Evolutionary conservation across 2,113 vertebrate genomes (phyloP).

Genomic region (Tretioscincus oriximinensis): DNA sequence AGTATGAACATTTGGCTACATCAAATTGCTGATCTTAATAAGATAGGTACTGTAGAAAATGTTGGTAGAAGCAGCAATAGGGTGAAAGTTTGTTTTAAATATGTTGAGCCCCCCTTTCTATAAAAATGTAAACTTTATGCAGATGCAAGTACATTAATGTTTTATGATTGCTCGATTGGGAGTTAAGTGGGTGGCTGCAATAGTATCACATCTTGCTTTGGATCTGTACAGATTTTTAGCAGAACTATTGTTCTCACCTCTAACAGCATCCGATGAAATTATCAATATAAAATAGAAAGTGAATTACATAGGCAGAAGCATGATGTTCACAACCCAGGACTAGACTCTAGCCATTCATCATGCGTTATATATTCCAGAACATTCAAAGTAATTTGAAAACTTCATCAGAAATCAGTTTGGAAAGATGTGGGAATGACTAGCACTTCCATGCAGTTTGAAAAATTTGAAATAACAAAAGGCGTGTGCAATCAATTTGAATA

Average conservation of each 20-base stretch:
- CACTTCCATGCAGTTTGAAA: too few species aligned
- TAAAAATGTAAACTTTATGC: background rate
- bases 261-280: background rate
- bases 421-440: too few species aligned
- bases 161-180: background rate
- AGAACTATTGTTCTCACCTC: background rate
- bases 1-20: too few species aligned
- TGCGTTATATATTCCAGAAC: too few species aligned
- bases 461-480: too few species aligned
- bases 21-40: too few species aligned
- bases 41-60: background rate
- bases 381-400: too few species aligned
- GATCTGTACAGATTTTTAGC: background rate
- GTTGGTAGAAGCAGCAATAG: background rate
- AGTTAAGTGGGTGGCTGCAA: background rate
- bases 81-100: background rate
- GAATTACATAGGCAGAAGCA: background rate
- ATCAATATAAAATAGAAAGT: too few species aligned
- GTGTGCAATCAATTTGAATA: too few species aligned
- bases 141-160: background rate
- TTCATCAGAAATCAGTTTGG: too few species aligned
- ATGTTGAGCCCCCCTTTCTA: background rate
- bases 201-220: background rate
- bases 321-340: too few species aligned
- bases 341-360: too few species aligned